Evolutionary conservation across 2,113 vertebrate genomes (phyloP), one percentile per base, ranked within the genome.

Genomic region (Gopherus flavomarginatus): DNA sequence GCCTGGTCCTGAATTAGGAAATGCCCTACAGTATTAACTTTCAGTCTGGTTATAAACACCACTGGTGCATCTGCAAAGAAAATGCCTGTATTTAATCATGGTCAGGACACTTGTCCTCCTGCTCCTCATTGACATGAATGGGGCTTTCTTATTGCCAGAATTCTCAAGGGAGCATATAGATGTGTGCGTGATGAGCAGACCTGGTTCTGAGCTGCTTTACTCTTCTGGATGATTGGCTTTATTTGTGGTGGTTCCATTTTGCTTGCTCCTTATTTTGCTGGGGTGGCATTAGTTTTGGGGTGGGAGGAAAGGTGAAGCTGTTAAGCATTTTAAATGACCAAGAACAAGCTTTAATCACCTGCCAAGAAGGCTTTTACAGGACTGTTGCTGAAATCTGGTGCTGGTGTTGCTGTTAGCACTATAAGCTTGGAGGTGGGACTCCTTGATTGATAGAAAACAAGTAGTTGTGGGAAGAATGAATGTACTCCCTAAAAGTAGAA

Each of bases 301-400:
- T 92, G 0, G 0, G 86, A 59, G n/a, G 8, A 56, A 26, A 44
- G 14, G 2, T 86, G 2, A 56, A 81, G 77, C 4, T 92, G 72
- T 88, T 9, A 8, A 5, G 81, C n/a, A 84, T 3, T 29, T 35
- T 52, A 35, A 65, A 49, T 35, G 1, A 59, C 87, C 24, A 77
- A 86, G 35, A 95, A 49, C 1, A 6, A 19, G 3, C 79, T 95
- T 86, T 13, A 77, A 13, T 82, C n/a, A 77, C n/a, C 4, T 92
- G 42, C 77, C 24, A 81, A 29, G n/a, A 31, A 86, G 24, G n/a
- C 8, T 11, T 82, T 38, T 49, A 29, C 54, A 88, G 27, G 38
- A 44, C n/a, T 44, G 72, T 22, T 44, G 11, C 38, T 38, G 16
- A 53, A 2, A 53, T 6, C 2, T 65, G 14, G 38, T 62, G 11